A percentile compares a stretch with the other conserved stretches of the same genome.
phyloP scores from a whole-genome alignment of 2,113 vertebrate genomes.

The Stegastes partitus region DNA sequence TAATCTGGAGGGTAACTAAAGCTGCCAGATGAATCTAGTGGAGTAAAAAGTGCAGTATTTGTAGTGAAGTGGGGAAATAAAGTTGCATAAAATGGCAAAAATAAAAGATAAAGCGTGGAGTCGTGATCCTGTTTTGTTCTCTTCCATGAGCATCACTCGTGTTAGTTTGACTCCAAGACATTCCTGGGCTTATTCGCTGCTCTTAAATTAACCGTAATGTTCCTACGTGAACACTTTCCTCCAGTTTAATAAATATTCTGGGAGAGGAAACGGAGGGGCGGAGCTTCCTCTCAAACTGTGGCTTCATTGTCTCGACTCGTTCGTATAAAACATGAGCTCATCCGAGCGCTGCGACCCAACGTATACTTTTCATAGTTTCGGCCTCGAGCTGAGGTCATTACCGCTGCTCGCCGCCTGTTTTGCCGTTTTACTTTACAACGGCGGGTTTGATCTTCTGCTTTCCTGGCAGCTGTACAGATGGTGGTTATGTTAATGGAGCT shows the following conservation, averaged over 20 bases:
- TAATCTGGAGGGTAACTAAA: no score
- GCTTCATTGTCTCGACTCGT: conserved; percentile 14
- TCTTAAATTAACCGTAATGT: no score
- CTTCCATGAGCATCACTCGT: no score
- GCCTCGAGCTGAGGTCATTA: conserved; percentile 39
- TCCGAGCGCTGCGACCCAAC: conserved; percentile 14
- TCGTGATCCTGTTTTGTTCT: no score
- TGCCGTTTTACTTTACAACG: conserved; percentile 41
- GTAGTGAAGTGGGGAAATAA: no score
- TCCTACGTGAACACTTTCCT: no score
- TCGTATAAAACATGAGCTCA: conserved; percentile 56
- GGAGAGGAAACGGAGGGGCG: not conserved
- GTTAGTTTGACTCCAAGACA: no score
- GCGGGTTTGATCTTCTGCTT: conserved; percentile 60
- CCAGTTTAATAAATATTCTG: not conserved
- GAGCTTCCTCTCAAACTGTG: conserved; percentile 2
- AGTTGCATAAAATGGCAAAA: no score
- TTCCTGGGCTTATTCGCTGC: no score
- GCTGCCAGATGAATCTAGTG: no score
- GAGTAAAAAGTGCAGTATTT: no score
- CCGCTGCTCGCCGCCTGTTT: conserved; percentile 28
- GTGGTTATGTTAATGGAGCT: conserved; percentile 66
- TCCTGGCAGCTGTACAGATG: conserved; percentile 71
- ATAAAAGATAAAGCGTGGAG: no score
- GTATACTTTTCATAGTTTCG: conserved; percentile 52